Conservation (phyloP, 2,797 vertebrate species). For the Syngnathus acus region DNA sequence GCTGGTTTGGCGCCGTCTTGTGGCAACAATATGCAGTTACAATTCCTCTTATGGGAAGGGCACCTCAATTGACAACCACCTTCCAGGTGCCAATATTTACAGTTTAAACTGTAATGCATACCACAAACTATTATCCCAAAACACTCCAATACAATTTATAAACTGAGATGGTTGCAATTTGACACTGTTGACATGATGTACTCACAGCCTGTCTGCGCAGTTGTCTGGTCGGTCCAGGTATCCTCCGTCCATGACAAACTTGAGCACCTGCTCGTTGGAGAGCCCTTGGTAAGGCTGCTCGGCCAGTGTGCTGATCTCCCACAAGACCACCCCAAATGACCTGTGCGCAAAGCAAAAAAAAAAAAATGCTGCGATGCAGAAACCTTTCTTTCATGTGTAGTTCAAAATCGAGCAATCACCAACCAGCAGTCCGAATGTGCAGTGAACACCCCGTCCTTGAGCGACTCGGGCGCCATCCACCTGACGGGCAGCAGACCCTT, state of each 20-base stretch:
- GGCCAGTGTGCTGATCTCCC: conserved; percentile 93
- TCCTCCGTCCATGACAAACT: conserved; percentile 96
- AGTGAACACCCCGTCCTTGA: conserved; percentile 95
- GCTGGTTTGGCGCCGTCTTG: background rate
- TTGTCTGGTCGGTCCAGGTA: conserved; percentile 89
- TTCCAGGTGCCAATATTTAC: no score
- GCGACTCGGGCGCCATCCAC: conserved; percentile 95
- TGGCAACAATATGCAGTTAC: no score
- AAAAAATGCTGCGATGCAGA: background rate
- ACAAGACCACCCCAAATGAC: conserved; percentile 96
- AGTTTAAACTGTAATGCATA: no score
- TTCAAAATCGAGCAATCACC: conserved; percentile 42
- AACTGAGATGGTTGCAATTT: background rate
- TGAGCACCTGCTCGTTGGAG: conserved; percentile 95
- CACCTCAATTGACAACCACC: no score
- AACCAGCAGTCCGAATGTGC: conserved; percentile 92
- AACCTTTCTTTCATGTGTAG: no score
- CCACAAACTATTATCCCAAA: no score
- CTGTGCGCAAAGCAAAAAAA: conserved; percentile 53
- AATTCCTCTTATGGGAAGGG: no score
- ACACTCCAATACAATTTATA: no score
- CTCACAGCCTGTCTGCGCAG: conserved; percentile 89
- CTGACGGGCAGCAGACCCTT: conserved; percentile 91
- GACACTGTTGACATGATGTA: conserved; percentile 20
- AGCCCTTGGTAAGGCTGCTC: conserved; percentile 97